A percentile compares a stretch with the other conserved stretches of the same genome.
Evolutionary conservation across 1,140 invertebrate species (phyloP).

Genomic region (Potamilus streckersoni): DNA sequence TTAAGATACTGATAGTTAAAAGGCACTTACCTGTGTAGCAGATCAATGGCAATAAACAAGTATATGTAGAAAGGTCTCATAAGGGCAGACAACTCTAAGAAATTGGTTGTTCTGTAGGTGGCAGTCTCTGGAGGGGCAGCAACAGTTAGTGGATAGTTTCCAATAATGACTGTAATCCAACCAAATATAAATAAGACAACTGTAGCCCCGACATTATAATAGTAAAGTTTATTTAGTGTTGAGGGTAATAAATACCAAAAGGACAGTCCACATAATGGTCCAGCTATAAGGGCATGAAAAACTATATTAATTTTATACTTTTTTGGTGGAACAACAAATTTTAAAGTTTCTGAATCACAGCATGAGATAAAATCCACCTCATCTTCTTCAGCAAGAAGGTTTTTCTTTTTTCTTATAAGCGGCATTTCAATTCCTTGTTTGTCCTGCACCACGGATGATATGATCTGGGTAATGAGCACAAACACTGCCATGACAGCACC

Average conservation of each 20-base stretch:
- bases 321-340: slow-evolving; percentile 64
- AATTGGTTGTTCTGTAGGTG: slow-evolving; percentile 64
- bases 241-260: slow-evolving; percentile 60
- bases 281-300: slow-evolving; percentile 61
- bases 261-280: slow-evolving; percentile 55
- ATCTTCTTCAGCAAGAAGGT: slow-evolving; percentile 61
- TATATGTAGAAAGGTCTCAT: slow-evolving; percentile 64
- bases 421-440: slow-evolving; percentile 28
- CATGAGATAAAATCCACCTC: slow-evolving; percentile 64
- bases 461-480: slow-evolving; percentile 54
- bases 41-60: slow-evolving; percentile 53
- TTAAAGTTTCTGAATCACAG: slow-evolving; percentile 59
- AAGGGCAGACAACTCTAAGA: slow-evolving; percentile 60
- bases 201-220: slow-evolving; percentile 50
- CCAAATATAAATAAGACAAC: slow-evolving; percentile 62
- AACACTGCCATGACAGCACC: slow-evolving; percentile 55
- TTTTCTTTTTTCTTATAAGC: slow-evolving; percentile 46
- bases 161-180: slow-evolving; percentile 64
- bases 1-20: too few species aligned
- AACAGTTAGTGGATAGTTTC: slow-evolving; percentile 65
- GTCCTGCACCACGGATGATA: slow-evolving; percentile 50
- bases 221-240: slow-evolving; percentile 51
- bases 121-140: slow-evolving; percentile 66
- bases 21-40: slow-evolving; percentile 51
- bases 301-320: slow-evolving; percentile 60